A percentile compares a stretch with the other conserved stretches of the same genome.
These are phyloP conservation scores for Rhinoderma darwinii DNA, from an alignment of 2,113 vertebrate species.

Conservation along the genomic window DNA sequence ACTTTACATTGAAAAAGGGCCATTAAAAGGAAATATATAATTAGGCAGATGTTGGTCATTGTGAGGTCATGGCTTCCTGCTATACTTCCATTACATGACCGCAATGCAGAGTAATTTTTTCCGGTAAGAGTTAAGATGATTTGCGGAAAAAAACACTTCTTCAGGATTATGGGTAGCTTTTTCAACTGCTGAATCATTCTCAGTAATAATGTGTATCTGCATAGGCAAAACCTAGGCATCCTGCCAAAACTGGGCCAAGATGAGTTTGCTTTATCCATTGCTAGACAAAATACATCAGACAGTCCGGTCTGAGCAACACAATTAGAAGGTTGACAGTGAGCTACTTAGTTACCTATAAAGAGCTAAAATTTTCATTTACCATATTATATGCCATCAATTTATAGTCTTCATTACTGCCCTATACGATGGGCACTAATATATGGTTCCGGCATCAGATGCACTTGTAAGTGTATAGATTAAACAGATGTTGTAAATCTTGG, in stretches of 20 bases:
- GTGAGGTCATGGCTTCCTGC: background rate
- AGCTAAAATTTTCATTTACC: background rate
- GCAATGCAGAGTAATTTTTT: slow-evolving; percentile 17
- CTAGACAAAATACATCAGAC: background rate
- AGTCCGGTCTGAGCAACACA: background rate
- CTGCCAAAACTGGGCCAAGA: background rate
- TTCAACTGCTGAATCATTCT: slow-evolving; percentile 45
- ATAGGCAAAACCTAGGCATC: background rate
- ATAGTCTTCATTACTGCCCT: background rate
- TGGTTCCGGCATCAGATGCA: too few relatives aligned
- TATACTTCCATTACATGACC: background rate
- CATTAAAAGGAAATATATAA: background rate
- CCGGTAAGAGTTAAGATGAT: slow-evolving; percentile 20
- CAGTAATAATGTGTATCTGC: slow-evolving; percentile 10
- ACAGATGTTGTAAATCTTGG: background rate
- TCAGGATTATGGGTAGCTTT: slow-evolving; percentile 21
- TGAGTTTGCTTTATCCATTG: background rate
- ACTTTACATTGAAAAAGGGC: background rate
- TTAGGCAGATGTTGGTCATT: background rate
- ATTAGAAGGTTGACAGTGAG: background rate
- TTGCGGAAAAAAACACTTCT: slow-evolving; percentile 29
- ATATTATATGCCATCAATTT: background rate
- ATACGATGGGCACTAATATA: too few relatives aligned
- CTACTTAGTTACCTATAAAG: background rate
- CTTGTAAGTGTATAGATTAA: too few relatives aligned